phyloP scores from a whole-genome alignment of 2,888 invertebrate species.

The Drosophila flavopinicola region DNA sequence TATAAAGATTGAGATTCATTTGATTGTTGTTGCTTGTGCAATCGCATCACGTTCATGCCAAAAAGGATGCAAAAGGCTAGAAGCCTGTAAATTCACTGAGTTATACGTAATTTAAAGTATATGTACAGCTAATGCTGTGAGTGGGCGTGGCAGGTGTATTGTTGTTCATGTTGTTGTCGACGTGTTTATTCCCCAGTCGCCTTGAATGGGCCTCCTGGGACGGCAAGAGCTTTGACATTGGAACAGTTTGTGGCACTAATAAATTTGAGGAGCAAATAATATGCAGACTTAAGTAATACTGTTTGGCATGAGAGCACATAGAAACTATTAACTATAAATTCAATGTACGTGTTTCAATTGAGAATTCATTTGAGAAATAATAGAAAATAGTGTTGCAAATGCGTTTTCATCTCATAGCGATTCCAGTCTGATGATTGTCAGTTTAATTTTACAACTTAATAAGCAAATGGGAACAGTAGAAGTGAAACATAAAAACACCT shows the following conservation, averaged over 20 bases:
- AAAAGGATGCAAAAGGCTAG: constrained; percentile 52
- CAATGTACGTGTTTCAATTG: neutral
- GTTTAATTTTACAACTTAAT: too few relatives aligned
- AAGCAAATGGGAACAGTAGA: too few relatives aligned
- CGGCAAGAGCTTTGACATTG: constrained; percentile 21
- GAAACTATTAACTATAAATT: neutral
- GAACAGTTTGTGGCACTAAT: constrained; percentile 5
- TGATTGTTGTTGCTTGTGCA: constrained; percentile 62
- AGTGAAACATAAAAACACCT: too few relatives aligned
- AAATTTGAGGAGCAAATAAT: constrained; percentile 17
- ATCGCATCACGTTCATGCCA: constrained; percentile 62
- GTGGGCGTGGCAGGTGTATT: constrained; percentile 44
- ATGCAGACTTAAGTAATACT: neutral
- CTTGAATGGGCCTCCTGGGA: constrained; percentile 35
- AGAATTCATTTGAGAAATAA: neutral
- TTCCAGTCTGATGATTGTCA: too few relatives aligned
- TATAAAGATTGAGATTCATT: constrained; percentile 64
- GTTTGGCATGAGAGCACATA: neutral
- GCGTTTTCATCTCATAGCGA: too few relatives aligned
- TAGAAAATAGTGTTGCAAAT: neutral
- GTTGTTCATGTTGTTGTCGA: constrained; percentile 26
- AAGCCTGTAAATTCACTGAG: constrained; percentile 1
- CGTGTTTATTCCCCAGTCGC: constrained; percentile 28
- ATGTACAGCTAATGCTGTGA: constrained; percentile 13
- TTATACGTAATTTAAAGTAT: constrained; percentile 50